These are phyloP conservation scores for Cebus imitator DNA, from an alignment of 2,113 vertebrate genomes.

Conservation along the genomic window DNA sequence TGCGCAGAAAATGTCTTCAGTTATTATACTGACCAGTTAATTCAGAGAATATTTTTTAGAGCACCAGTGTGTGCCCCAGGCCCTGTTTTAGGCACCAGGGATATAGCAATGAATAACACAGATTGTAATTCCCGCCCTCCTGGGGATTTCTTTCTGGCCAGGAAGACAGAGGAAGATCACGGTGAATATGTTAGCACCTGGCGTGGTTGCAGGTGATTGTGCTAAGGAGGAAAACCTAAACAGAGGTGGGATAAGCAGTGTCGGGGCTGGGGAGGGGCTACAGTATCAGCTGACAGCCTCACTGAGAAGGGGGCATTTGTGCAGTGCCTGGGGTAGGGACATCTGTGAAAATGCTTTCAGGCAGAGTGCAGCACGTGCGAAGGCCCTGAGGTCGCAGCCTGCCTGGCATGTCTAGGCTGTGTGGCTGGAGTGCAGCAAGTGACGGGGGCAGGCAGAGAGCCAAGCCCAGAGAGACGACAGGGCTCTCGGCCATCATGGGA, in stretches of 20 bases:
- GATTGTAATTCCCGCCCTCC: accelerated
- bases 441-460: not conserved
- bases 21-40: accelerated
- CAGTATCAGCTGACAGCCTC: not conserved
- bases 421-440: too few relatives aligned
- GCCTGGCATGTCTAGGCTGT: not conserved
- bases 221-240: not conserved
- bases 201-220: too few relatives aligned
- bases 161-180: not conserved
- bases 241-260: not conserved
- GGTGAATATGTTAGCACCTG: too few relatives aligned
- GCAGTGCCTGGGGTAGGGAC: not conserved
- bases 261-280: too few relatives aligned
- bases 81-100: too few relatives aligned
- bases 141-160: not conserved
- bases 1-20: not conserved
- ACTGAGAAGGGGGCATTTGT: not conserved
- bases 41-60: not conserved
- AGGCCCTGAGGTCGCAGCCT: not conserved
- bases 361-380: not conserved
- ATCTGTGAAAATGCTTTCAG: not conserved
- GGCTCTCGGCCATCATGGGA: too few relatives aligned
- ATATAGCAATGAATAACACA: too few relatives aligned
- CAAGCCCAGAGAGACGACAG: too few relatives aligned
- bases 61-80: not conserved